Evolutionary conservation across 2,888 invertebrate genomes (phyloP).

Genomic region (Eutolmus rufibarbis): DNA sequence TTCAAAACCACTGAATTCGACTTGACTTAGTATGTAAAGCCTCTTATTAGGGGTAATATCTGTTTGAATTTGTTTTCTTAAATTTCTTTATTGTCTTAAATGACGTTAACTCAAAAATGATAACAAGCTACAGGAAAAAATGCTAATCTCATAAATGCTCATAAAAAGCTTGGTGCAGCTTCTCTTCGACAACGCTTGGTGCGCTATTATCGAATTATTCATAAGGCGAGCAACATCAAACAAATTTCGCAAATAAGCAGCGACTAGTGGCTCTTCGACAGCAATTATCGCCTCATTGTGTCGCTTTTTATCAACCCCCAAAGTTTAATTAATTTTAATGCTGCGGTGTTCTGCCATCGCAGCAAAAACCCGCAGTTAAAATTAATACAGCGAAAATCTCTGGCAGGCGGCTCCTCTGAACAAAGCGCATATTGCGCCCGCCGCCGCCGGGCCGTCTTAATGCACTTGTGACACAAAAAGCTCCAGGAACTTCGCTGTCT

Average conservation of each 20-base stretch:
- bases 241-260: neutral
- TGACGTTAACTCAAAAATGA: no score
- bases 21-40: no score
- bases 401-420: neutral
- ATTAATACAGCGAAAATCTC: neutral
- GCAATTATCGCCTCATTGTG: neutral
- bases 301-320: neutral
- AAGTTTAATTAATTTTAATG: neutral
- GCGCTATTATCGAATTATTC: neutral
- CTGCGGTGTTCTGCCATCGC: neutral
- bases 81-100: no score
- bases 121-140: no score
- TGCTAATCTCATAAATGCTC: neutral
- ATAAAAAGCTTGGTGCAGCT: neutral
- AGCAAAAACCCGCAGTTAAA: neutral
- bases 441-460: neutral
- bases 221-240: neutral
- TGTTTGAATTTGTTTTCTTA: no score
- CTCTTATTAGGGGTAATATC: no score
- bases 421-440: neutral
- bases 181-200: neutral
- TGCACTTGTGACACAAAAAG: slow-evolving; percentile 24
- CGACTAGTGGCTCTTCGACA: neutral
- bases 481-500: neutral
- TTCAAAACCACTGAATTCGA: no score